Evolutionary conservation across 2,113 vertebrate genomes (phyloP), one percentile per base, ranked within the genome.

Genomic region (Micronisus gabar): DNA sequence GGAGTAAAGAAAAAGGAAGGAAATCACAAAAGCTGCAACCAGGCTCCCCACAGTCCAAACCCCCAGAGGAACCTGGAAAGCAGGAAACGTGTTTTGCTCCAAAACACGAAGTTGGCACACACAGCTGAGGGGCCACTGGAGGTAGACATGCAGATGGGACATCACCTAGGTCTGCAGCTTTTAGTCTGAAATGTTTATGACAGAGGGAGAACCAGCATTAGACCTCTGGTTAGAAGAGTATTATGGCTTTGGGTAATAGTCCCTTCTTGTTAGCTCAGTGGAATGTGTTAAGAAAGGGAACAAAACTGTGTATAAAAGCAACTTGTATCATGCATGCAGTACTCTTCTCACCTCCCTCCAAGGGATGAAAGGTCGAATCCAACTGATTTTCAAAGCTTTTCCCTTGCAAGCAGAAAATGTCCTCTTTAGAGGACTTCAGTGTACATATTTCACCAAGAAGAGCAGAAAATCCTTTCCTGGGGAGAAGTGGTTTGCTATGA

Each of bases 81-180:
- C 26, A 5, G 6, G 16, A 40, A 72, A 40, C 1, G 2, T 4
- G 3, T 81, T 91, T 85, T 71, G 15, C 21, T 59, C n/a, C 38
- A 73, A 61, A 62, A 32, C 5, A 27, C 0, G 0, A 43, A n/a
- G 50, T 21, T 74, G 67, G 9, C 45, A 45, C 5, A 9, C 6
- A 32, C 14, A 72, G 16, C 38, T 74, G 9, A 43, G 50, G 27
- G 38, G 21, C 45, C 8, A 22, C 27, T 55, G 38, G 32, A 48
- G n/a, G 40, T 65, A 25, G 14, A 34, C 15, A 11, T 19, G 19
- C 43, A 70, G 40, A 67, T 10, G 11, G 11, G 8, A 38, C 21
- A 43, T 32, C 3, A 1, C 8, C 13, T 2, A 2, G 19, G 7
- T 68, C 34, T 86, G 15, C 43, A 74, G 58, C 21, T 59, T 81